These are phyloP conservation scores for Mesopsocus fuscifrons DNA, from an alignment of 2,888 invertebrate genomes.

Conservation along the genomic window DNA sequence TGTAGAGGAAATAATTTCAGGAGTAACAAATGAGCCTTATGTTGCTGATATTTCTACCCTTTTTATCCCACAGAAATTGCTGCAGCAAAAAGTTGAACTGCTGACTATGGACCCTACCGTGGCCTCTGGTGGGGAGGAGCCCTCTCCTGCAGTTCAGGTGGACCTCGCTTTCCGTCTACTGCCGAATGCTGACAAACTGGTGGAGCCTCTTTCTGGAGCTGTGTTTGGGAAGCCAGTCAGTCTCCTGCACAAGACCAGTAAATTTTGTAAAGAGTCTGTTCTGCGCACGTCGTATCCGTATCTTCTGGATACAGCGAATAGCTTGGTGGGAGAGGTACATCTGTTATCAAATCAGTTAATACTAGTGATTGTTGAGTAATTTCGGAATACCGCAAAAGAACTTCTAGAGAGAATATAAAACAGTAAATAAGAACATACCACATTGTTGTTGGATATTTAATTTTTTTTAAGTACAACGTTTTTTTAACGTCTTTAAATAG, in stretches of 20 bases:
- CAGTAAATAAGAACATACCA: too few relatives aligned
- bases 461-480: too few relatives aligned
- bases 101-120: neutral
- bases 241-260: conserved; percentile 38
- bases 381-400: too few relatives aligned
- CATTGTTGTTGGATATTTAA: too few relatives aligned
- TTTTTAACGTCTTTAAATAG: too few relatives aligned
- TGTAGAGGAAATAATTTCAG: too few relatives aligned
- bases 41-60: conserved; percentile 6
- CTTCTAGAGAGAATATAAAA: too few relatives aligned
- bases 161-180: neutral
- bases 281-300: conserved; percentile 34
- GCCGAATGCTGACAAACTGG: neutral
- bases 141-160: neutral
- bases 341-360: too few relatives aligned
- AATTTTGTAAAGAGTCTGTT: conserved; percentile 44
- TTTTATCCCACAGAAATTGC: conserved; percentile 26
- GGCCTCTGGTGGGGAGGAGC: neutral
- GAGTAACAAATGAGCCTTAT: too few relatives aligned
- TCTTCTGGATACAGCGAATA: conserved; percentile 41
- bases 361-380: too few relatives aligned
- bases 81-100: conserved; percentile 25
- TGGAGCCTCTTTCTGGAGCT: neutral
- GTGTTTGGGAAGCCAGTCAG: conserved; percentile 23
- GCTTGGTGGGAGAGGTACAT: conserved; percentile 42